Base-by-base conservation (phyloP, 2,113 vertebrate species). In the Heteronetta atricapilla region DNA sequence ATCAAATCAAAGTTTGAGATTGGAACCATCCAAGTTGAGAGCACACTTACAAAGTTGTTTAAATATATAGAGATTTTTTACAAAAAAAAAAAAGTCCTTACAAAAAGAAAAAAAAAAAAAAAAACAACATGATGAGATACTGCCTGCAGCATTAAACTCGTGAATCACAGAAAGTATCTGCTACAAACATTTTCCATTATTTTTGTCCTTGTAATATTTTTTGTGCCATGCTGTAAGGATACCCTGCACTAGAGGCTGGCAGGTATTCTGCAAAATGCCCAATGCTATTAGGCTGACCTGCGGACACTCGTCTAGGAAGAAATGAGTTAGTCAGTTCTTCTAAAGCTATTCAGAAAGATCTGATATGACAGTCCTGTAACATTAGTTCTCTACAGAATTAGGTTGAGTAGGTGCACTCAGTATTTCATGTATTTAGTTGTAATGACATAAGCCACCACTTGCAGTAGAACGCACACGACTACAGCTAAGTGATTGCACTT, bases 211-310 rank as follows among this genome's bases (percentile, higher is more conserved):
- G 10, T 70, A 63, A 5, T 64, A 77, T 86, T 79, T 75, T 36
- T 78, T 84, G 38, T 69, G 72, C 58, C 34, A 28, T 13, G 66
- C 56, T 64, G 52, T 93, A 90, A 88, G 8, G 42, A 88, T 20
- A 70, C 26, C 18, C 42, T 66, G 64, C 26, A 40, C 26, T 50
- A 62, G 28, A 78, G 40, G 26, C 48, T 91, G 76, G 60, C 68
- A 90, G 84, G 73, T 77, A 73, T 10, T 74, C 59, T 70, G 67
- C 36, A 91, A 62, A 56, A 53, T 31, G 38, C 31, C 86, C 92
- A 42, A 66, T 82, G 31, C 58, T 82, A 68, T 88, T 75, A 95
- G 34, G 38, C 34, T 93, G 76, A 95, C 73, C 88, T 58, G 73
- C 48, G 34, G 56, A 70, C 33, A n/a, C 73, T 64, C 60, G 76